Evolutionary conservation across 2,113 vertebrate genomes (phyloP).

Genomic region (Clarias gariepinus): DNA sequence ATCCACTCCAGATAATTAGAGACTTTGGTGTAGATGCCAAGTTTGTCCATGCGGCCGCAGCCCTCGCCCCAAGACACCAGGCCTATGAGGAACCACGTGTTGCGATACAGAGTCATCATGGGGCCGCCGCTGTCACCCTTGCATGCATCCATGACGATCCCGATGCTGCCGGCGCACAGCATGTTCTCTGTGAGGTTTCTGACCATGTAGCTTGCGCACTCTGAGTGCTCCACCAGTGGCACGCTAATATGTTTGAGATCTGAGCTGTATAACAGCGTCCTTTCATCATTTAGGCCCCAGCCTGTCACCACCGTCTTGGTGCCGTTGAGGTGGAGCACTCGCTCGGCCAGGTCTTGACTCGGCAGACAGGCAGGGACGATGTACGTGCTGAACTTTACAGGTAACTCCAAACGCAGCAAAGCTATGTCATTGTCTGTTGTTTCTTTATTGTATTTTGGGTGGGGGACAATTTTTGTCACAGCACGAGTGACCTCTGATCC

Average conservation of each 20-base stretch:
- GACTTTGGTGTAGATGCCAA: conserved; percentile 94
- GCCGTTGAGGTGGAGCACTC: conserved; percentile 75
- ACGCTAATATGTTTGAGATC: conserved; percentile 80
- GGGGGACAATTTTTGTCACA: conserved; percentile 66
- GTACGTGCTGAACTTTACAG: conserved; percentile 66
- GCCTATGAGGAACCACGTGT: conserved; percentile 92
- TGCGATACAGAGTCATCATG: conserved; percentile 79
- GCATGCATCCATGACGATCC: conserved; percentile 79
- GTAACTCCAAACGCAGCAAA: conserved; percentile 75
- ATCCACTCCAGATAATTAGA: conserved; percentile 92
- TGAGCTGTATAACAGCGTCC: conserved; percentile 56
- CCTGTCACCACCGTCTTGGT: conserved; percentile 79
- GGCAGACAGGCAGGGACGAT: conserved; percentile 85
- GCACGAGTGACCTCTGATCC: conserved; percentile 71
- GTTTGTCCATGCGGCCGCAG: conserved; percentile 81
- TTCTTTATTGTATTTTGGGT: conserved; percentile 75
- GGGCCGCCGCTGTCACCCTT: conserved; percentile 92
- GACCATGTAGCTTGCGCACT: conserved; percentile 75
- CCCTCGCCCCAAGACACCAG: conserved; percentile 96
- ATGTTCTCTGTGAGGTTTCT: conserved; percentile 79
- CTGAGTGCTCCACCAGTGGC: conserved; percentile 67
- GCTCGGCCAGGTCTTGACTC: conserved; percentile 71
- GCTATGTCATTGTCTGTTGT: conserved; percentile 88
- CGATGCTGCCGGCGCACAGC: conserved; percentile 83
- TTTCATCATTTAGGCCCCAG: conserved; percentile 78